Conservation (phyloP, 2,797 vertebrate species). For the Valencia hispanica region DNA sequence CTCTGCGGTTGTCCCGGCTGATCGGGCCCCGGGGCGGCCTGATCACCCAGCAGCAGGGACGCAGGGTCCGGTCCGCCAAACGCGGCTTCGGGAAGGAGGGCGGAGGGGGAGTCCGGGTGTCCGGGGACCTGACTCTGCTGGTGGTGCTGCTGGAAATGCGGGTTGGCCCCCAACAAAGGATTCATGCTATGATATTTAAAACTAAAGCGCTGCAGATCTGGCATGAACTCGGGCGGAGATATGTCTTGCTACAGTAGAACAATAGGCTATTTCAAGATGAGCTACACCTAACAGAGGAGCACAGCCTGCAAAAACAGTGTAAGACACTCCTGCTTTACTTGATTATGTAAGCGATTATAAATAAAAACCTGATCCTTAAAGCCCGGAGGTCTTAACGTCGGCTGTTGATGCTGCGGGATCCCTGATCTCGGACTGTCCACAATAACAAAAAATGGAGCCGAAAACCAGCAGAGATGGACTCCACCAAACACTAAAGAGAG, state of each 20-base stretch:
- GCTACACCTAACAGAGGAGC: background rate
- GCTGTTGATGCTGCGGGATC: slow-evolving; percentile 42
- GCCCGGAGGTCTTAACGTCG: slow-evolving; percentile 55
- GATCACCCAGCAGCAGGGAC: slow-evolving; percentile 68
- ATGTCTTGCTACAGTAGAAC: slow-evolving; percentile 56
- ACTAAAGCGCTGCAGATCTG: slow-evolving; percentile 87
- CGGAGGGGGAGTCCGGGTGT: slow-evolving; percentile 81
- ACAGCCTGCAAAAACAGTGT: background rate
- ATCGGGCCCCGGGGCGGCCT: slow-evolving; percentile 55
- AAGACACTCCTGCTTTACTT: slow-evolving; percentile 18
- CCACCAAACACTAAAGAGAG: background rate
- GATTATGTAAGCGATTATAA: slow-evolving; percentile 57
- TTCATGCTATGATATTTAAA: slow-evolving; percentile 89
- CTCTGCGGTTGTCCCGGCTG: slow-evolving; percentile 61
- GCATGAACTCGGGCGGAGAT: slow-evolving; percentile 82
- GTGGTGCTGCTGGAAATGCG: slow-evolving; percentile 84
- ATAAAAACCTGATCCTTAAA: slow-evolving; percentile 64
- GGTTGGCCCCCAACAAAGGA: slow-evolving; percentile 88
- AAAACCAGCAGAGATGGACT: slow-evolving; percentile 6
- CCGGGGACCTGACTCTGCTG: slow-evolving; percentile 69
- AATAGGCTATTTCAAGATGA: slow-evolving; percentile 3
- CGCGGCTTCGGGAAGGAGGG: slow-evolving; percentile 71
- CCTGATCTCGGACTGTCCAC: slow-evolving; percentile 19
- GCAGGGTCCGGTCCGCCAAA: slow-evolving; percentile 69
- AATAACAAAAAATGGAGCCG: slow-evolving; percentile 1